Conservation (phyloP, 2,113 vertebrate species). For the Galeopterus variegatus region DNA sequence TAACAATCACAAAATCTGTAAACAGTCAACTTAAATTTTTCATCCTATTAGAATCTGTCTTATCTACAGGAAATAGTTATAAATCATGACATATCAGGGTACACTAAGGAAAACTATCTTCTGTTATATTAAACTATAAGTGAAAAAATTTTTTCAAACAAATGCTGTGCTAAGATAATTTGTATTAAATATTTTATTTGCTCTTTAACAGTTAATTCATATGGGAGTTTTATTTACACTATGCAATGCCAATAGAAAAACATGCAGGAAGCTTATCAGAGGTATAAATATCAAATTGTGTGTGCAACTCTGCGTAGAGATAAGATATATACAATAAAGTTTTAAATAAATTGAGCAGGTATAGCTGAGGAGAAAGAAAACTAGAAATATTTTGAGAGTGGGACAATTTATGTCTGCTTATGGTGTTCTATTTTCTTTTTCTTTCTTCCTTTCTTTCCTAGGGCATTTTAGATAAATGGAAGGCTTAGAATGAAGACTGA, state of each 20-base stretch:
- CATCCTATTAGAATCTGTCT: neutral
- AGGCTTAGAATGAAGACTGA: neutral
- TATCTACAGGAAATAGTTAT: neutral
- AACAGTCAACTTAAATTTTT: neutral
- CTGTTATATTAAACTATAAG: neutral
- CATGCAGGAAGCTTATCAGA: neutral
- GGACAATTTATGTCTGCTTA: neutral
- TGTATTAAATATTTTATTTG: neutral
- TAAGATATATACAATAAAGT: neutral
- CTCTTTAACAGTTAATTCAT: constrained; percentile 8
- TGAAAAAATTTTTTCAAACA: neutral
- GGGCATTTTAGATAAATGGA: neutral
- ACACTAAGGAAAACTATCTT: neutral
- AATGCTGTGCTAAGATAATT: neutral
- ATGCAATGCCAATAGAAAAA: neutral
- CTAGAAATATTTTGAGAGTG: neutral
- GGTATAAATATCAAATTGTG: neutral
- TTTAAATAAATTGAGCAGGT: constrained; percentile 11
- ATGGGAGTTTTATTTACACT: neutral
- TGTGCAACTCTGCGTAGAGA: neutral
- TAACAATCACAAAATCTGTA: neutral
- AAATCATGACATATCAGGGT: neutral
- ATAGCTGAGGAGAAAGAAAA: neutral
- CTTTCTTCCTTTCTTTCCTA: neutral
- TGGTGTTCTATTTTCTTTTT: neutral